Percentiles rank a stretch among this genome's conserved stretches.
Evolutionary conservation across 2,113 vertebrate genomes (phyloP).

Genomic region (Rattus norvegicus): GRCr8 NC_086022.1:132895501-132896000

Average conservation of each 20-base stretch:
- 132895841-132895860: constrained; percentile 74
- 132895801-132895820: constrained; percentile 50
- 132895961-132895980: neutral
- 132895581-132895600: neutral
- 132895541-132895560: neutral
- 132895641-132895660: neutral
- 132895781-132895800: constrained; percentile 72
- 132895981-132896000: neutral
- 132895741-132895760: neutral
- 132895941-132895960: neutral
- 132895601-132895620: neutral
- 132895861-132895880: neutral
- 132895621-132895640: neutral
- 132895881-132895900: neutral
- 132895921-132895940: neutral
- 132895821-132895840: constrained; percentile 62
- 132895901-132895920: neutral
- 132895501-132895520: neutral
- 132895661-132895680: neutral
- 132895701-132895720: neutral
- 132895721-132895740: neutral
- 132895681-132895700: neutral
- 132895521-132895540: neutral
- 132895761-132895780: constrained; percentile 42
- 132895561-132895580: neutral